A percentile compares a stretch with the other conserved stretches of the same genome.
These are phyloP conservation scores for Callithrix jacchus DNA, from an alignment of 2,113 vertebrate genomes.

Conservation along the genomic window DNA sequence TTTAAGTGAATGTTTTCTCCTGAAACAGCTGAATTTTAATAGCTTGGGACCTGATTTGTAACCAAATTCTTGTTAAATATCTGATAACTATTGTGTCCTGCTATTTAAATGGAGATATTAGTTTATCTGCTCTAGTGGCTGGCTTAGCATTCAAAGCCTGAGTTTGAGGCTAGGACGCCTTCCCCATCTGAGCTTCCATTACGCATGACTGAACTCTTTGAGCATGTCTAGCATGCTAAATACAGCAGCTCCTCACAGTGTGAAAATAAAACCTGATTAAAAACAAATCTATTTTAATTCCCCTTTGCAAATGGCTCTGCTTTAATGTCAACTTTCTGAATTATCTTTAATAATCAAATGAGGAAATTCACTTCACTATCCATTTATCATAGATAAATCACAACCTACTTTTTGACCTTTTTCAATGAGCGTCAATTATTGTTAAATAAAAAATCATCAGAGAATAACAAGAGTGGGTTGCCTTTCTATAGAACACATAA, in stretches of 20 bases:
- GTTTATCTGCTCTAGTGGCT: constrained; percentile 37
- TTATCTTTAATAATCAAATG: constrained; percentile 58
- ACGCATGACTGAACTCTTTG: constrained; percentile 65
- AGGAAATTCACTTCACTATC: constrained; percentile 34
- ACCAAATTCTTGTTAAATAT: constrained; percentile 38
- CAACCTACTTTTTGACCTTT: constrained; percentile 53
- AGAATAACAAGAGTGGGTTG: constrained; percentile 30
- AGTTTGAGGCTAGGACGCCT: constrained; percentile 22
- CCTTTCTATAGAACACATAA: constrained; percentile 28
- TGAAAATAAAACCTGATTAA: constrained; percentile 67
- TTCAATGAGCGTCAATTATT: constrained; percentile 52
- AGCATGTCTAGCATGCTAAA: constrained; percentile 58
- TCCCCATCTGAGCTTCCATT: constrained; percentile 16
- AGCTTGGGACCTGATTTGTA: background rate
- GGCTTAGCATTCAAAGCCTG: constrained; percentile 1
- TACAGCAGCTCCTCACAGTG: constrained; percentile 45
- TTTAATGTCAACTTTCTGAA: constrained; percentile 65
- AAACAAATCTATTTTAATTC: constrained; percentile 67
- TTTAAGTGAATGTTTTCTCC: constrained; percentile 28
- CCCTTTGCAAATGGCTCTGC: constrained; percentile 48
- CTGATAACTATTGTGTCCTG: constrained; percentile 13
- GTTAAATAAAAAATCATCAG: constrained; percentile 29
- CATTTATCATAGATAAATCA: constrained; percentile 43
- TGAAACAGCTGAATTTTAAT: constrained; percentile 51
- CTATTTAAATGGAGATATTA: constrained; percentile 19